Percentiles rank a stretch among this genome's conserved stretches.
These are phyloP conservation scores for Dipodomys spectabilis DNA, from an alignment of 2,113 vertebrate species.

Conservation along the genomic window DNA sequence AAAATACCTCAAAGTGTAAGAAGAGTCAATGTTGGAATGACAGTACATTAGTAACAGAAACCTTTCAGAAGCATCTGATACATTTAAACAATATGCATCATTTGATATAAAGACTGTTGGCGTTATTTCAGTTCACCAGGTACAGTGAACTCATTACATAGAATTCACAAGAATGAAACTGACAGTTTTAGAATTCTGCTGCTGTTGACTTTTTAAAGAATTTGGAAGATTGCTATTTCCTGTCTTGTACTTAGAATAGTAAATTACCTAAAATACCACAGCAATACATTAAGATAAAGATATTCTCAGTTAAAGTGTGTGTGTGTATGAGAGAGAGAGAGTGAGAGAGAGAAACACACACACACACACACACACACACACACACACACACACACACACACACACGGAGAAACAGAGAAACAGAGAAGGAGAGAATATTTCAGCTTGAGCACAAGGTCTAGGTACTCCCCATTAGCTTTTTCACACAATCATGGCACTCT, in stretches of 20 bases:
- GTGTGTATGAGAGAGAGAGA: too few species aligned
- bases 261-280: conserved; percentile 36
- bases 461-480: too few species aligned
- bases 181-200: conserved; percentile 20
- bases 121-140: not conserved
- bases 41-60: not conserved
- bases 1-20: not conserved
- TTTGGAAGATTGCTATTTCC: conserved; percentile 25
- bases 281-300: not conserved
- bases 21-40: not conserved
- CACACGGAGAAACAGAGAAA: too few species aligned
- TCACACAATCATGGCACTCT: too few species aligned
- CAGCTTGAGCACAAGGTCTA: too few species aligned
- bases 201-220: conserved; percentile 12
- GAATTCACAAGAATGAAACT: not conserved
- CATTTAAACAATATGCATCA: not conserved
- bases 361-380: too few species aligned
- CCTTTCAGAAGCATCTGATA: not conserved
- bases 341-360: too few species aligned
- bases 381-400: too few species aligned
- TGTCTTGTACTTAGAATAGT: not conserved
- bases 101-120: not conserved
- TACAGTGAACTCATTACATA: not conserved
- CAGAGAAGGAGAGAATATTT: too few species aligned
- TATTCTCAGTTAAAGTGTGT: conserved; percentile 33